Conservation (phyloP, 2,113 vertebrate species). For the Notechis scutatus region DNA sequence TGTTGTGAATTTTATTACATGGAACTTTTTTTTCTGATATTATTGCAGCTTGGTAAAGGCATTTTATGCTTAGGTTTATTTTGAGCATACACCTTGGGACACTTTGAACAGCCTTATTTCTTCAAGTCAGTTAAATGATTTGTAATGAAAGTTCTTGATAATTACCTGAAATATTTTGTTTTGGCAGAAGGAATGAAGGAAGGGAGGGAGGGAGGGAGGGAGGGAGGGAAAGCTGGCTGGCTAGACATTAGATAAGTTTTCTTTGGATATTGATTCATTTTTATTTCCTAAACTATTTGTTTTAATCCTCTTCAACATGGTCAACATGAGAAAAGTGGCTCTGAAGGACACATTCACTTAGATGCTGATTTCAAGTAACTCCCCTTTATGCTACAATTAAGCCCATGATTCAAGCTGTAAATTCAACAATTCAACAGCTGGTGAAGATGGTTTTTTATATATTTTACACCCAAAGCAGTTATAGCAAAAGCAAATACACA, state of each 20-base stretch:
- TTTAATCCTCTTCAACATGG: neutral
- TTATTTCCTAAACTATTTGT: neutral
- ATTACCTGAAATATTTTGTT: neutral
- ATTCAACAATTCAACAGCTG: neutral
- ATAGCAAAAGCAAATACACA: conserved; percentile 29
- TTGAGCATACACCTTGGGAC: neutral
- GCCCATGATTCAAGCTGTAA: conserved; percentile 6
- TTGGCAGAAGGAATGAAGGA: neutral
- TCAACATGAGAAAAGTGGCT: conserved; percentile 12
- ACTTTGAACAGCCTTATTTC: neutral
- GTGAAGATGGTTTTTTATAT: conserved; percentile 1
- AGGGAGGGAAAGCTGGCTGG: too few species aligned
- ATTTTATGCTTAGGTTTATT: neutral
- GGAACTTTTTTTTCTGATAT: neutral
- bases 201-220: too few species aligned
- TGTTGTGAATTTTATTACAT: neutral
- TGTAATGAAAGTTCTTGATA: neutral
- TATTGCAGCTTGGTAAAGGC: neutral
- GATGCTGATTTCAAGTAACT: conserved; percentile 8
- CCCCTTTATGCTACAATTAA: conserved; percentile 1
- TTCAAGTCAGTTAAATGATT: neutral
- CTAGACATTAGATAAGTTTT: neutral
- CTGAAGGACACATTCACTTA: neutral
- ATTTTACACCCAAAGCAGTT: conserved; percentile 14
- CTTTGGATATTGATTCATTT: neutral